Percentiles rank a stretch among this genome's conserved stretches.
Conservation (phyloP, 2,113 vertebrate species). For the Sclerurus mexicanus region DNA sequence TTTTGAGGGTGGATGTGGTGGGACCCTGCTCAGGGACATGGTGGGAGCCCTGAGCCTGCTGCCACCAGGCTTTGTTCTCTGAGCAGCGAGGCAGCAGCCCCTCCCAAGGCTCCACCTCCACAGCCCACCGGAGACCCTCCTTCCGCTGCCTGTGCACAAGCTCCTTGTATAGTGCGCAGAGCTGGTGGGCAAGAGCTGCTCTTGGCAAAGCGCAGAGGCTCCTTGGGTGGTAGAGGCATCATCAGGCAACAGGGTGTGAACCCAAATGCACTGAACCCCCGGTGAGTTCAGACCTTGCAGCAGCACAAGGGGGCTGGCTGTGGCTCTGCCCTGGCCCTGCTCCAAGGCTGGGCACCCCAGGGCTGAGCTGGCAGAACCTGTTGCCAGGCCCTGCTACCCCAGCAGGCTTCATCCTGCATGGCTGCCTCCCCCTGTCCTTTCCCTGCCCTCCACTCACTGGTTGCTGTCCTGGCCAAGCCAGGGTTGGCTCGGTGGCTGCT, state of each 20-base stretch:
- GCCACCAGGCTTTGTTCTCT: constrained; percentile 55
- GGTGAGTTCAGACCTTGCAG: rapidly evolving
- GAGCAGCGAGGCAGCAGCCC: constrained; percentile 16
- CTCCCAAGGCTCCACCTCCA: constrained; percentile 62
- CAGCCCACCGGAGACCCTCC: constrained; percentile 63
- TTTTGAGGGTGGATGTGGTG: not conserved
- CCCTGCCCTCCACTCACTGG: not conserved
- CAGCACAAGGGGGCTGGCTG: not conserved
- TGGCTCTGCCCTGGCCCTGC: not conserved
- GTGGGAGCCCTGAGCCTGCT: not conserved
- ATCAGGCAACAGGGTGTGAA: not conserved
- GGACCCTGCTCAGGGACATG: not conserved
- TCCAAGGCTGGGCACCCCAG: not conserved
- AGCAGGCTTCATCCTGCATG: not conserved
- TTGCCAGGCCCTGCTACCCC: not conserved
- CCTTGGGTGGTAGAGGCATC: not conserved
- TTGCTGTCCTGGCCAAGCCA: not conserved
- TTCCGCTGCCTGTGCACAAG: constrained; percentile 37
- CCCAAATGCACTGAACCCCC: not conserved
- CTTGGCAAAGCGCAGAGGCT: not conserved
- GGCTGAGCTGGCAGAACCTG: constrained; percentile 19
- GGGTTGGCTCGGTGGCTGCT: not conserved
- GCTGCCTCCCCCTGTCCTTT: not conserved
- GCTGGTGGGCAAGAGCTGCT: not conserved
- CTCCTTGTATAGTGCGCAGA: not conserved